Percentiles rank a stretch among this genome's conserved stretches.
These are phyloP conservation scores for Mormyrops boulengeri DNA, from an alignment of 2,797 vertebrate genomes.

Conservation along the genomic window DNA sequence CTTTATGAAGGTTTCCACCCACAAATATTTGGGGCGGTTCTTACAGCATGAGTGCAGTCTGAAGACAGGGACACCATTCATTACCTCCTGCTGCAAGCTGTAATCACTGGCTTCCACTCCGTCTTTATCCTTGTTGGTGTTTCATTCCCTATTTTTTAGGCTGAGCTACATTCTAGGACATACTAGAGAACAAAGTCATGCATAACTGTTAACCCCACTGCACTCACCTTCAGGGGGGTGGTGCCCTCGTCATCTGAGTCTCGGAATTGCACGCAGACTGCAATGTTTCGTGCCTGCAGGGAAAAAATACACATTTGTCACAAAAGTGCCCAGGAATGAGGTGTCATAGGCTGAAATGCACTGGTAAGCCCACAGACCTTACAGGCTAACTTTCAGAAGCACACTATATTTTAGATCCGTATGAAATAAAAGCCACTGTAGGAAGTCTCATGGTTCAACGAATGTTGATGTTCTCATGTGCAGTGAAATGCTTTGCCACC, in stretches of 20 bases:
- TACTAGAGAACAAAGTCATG: slow-evolving; percentile 24
- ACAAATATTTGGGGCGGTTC: slow-evolving; percentile 41
- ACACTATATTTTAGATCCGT: neutral
- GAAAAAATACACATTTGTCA: neutral
- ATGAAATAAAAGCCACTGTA: neutral
- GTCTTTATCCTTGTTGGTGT: slow-evolving; percentile 13
- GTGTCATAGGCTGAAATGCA: neutral
- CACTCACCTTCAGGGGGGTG: slow-evolving; percentile 71
- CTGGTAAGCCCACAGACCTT: neutral
- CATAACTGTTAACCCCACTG: neutral
- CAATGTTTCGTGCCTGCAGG: slow-evolving; percentile 85
- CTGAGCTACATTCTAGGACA: slow-evolving; percentile 27
- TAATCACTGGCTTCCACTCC: slow-evolving; percentile 45
- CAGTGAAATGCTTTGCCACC: neutral
- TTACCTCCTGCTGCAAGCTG: slow-evolving; percentile 45
- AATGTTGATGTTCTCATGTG: neutral
- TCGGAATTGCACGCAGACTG: slow-evolving; percentile 82
- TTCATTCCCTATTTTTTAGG: slow-evolving; percentile 32
- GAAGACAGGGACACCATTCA: slow-evolving; percentile 34
- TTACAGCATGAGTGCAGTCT: slow-evolving; percentile 32
- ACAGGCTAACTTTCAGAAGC: neutral
- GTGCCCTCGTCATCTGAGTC: slow-evolving; percentile 84
- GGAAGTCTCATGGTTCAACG: neutral
- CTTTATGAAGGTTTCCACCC: slow-evolving; percentile 46
- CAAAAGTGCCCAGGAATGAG: neutral